Evolutionary conservation across 2,888 invertebrate species (phyloP).

Genomic region (Lasioglossum marginatum): DNA sequence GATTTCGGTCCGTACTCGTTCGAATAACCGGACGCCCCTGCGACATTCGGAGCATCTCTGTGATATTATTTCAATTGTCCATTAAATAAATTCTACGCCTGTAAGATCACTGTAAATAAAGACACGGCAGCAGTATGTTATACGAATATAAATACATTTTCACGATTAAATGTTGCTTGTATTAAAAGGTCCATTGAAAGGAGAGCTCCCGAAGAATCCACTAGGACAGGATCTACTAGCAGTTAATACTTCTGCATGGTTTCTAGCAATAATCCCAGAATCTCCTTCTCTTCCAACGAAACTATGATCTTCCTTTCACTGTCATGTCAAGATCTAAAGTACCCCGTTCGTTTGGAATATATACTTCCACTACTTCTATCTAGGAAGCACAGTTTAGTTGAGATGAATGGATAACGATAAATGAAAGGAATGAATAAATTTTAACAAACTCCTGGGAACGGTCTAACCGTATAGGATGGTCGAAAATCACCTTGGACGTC

Average conservation of each 20-base stretch:
- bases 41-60: not conserved
- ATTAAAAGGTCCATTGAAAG: not conserved
- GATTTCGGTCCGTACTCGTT: not conserved
- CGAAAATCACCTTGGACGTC: too few relatives aligned
- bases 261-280: not conserved
- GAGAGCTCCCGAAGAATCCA: not conserved
- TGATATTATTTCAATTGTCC: not conserved
- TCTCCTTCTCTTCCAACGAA: not conserved
- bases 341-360: not conserved
- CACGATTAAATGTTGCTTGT: not conserved
- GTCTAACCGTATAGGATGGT: too few relatives aligned
- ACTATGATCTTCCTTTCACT: too few relatives aligned
- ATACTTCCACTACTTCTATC: not conserved
- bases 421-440: not conserved
- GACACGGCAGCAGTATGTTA: not conserved
- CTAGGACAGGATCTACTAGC: not conserved
- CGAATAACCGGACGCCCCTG: not conserved
- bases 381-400: not conserved
- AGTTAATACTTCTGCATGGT: not conserved
- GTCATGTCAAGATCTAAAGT: not conserved
- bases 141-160: not conserved
- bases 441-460: not conserved
- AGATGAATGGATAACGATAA: too few relatives aligned
- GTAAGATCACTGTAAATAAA: constrained; percentile 34
- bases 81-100: not conserved